Base-by-base conservation (phyloP, 1,140 invertebrate genomes). In the Oryzaephilus surinamensis region DNA sequence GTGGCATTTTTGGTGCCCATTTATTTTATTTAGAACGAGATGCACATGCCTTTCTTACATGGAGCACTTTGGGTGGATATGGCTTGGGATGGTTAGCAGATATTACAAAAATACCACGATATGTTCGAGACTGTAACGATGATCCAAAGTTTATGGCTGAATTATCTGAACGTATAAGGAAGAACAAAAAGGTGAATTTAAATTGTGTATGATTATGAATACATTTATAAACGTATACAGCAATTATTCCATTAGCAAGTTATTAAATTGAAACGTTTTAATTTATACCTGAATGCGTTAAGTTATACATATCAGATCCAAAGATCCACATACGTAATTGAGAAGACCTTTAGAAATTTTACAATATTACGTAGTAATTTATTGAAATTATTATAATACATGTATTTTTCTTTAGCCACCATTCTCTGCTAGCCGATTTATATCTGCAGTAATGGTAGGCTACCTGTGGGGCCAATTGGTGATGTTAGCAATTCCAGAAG, bases 1-100 rank as follows among this genome's bases (percentile, higher is more conserved):
- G 85, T 18, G 91, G 91, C 6, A 65, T 85, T 48, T 80, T 88
- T 46, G 91, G 92, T 1, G 61, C 89, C 2, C 93, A 97, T 66
- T 89, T 95, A 59, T 74, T 95, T 52, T 97, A 97, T 60, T 65
- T 97, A 27, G 73, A 76, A 28, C 65, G 92, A 37, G 88, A 95
- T 60, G 70, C 77, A n/a, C 92, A 97, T 54, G 91, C 84, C 0
- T 85, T 96, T 54, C 66, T 93, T 0, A 91, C 84, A 75, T 84
- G 83, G 70, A 79, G 76, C 30, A 87, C 86, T 2, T 64, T 88
- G 6, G 92, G 89, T 10, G 91, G 90, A 3, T 89, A 87, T 52
- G 86, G 87, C 3, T 53, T 85, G 6, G 91, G 90, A 2, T 94
- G 89, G 83, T 46, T 95, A 0, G 66, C 79, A 12, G 93, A 97